phyloP scores from a whole-genome alignment of 2,113 vertebrate species.

The Thunnus thynnus region DNA sequence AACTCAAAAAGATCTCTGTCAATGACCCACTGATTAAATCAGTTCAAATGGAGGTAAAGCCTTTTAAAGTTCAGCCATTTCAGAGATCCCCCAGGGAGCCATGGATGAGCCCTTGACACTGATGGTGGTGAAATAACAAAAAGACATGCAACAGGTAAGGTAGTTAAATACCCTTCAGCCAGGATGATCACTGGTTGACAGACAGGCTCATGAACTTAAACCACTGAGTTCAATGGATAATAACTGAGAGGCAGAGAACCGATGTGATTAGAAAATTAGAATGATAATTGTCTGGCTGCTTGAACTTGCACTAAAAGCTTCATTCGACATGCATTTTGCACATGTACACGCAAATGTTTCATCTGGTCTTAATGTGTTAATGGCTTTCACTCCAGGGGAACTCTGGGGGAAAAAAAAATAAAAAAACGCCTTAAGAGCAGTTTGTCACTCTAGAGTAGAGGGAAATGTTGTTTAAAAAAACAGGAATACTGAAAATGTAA shows the following conservation, averaged over 20 bases:
- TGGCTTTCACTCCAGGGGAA: slow-evolving; percentile 36
- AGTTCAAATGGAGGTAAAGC: not conserved
- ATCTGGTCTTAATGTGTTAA: slow-evolving; percentile 32
- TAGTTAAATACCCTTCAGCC: slow-evolving; percentile 23
- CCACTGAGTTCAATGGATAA: slow-evolving; percentile 39
- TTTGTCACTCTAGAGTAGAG: slow-evolving; percentile 15
- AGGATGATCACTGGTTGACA: slow-evolving; percentile 31
- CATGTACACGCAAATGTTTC: not conserved
- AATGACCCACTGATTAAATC: not conserved
- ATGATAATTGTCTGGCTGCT: slow-evolving; percentile 42
- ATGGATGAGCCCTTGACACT: not conserved
- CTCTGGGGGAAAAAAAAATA: not conserved
- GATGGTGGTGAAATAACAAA: not conserved
- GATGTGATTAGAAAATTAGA: slow-evolving; percentile 42
- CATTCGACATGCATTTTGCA: slow-evolving; percentile 46
- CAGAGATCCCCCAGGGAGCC: not conserved
- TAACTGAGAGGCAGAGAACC: slow-evolving; percentile 36
- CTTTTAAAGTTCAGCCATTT: not conserved
- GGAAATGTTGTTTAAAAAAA: not conserved
- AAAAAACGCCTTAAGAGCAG: slow-evolving; percentile 14
- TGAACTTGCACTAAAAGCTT: slow-evolving; percentile 57
- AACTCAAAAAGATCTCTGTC: not conserved
- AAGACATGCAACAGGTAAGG: slow-evolving; percentile 13
- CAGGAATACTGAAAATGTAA: not conserved
- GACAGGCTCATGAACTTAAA: slow-evolving; percentile 37